Evolutionary conservation across 1,140 invertebrate genomes (phyloP).

Genomic region (Drosophila cardini): DNA sequence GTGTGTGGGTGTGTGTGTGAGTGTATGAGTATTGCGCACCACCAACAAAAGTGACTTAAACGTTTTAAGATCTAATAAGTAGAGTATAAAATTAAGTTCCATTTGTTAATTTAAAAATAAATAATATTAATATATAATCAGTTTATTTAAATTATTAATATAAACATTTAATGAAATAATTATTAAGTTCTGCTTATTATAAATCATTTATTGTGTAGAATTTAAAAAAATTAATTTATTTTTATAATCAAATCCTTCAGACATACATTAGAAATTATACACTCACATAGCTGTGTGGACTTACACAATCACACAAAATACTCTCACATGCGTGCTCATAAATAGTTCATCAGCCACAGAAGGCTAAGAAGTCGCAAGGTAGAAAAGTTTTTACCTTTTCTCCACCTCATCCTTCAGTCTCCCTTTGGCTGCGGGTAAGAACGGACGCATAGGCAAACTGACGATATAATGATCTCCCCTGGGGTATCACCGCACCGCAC

Average conservation of each 20-base stretch:
- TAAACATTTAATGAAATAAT: too few species aligned
- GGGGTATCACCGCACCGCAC: constrained; percentile 36
- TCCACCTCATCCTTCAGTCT: neutral
- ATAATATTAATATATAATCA: neutral
- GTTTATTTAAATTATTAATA: neutral
- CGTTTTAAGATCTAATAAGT: neutral
- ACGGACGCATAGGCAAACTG: constrained; percentile 57
- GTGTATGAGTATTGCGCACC: neutral
- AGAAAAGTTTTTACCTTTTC: constrained; percentile 59
- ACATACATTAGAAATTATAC: constrained; percentile 4
- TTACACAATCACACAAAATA: neutral
- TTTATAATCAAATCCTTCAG: too few species aligned
- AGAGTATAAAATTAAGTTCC: neutral
- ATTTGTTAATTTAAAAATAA: neutral
- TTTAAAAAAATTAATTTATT: too few species aligned
- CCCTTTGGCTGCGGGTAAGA: constrained; percentile 10
- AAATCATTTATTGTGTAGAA: too few species aligned
- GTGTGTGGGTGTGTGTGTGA: neutral
- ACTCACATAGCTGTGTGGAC: neutral
- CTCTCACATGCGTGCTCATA: constrained; percentile 61
- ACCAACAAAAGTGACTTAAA: constrained; percentile 9
- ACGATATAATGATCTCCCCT: constrained; percentile 81
- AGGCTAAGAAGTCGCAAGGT: constrained; percentile 63
- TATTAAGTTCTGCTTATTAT: too few species aligned
- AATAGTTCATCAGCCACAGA: constrained; percentile 73